Conservation (phyloP, 2,888 invertebrate species). For the Caprella mutica region DNA sequence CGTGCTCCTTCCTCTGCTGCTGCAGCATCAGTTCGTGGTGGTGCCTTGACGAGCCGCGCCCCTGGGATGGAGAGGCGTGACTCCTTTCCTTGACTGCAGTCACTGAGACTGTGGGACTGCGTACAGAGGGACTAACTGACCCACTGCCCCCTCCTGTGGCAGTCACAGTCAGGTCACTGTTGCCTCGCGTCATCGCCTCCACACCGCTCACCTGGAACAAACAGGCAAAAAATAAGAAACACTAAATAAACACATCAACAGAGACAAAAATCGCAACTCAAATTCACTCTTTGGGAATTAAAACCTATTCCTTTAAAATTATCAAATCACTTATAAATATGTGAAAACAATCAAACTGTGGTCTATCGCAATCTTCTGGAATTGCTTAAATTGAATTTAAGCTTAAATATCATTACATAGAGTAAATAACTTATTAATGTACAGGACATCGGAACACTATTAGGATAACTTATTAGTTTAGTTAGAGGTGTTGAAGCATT, state of each 20-base stretch:
- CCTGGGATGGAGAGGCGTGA: neutral
- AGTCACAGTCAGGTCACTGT: neutral
- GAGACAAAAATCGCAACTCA: too few species aligned
- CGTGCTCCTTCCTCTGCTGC: constrained; percentile 20
- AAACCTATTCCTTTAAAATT: too few species aligned
- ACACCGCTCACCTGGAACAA: constrained; percentile 1
- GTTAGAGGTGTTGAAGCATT: too few species aligned
- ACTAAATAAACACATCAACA: neutral
- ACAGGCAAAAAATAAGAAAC: neutral
- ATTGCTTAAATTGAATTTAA: too few species aligned
- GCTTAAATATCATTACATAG: too few species aligned
- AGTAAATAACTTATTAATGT: too few species aligned
- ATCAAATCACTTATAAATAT: too few species aligned
- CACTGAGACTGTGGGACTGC: constrained; percentile 27
- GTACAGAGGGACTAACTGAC: neutral
- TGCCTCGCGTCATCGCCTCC: neutral
- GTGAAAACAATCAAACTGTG: too few species aligned
- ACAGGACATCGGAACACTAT: too few species aligned
- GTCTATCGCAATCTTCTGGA: too few species aligned
- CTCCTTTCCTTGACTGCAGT: constrained; percentile 20
- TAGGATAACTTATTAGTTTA: too few species aligned
- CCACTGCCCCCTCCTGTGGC: neutral
- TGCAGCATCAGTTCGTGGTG: constrained; percentile 23
- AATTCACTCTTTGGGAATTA: too few species aligned
- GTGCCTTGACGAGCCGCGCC: constrained; percentile 16